These are phyloP conservation scores for Pasiphila rectangulata DNA, from an alignment of 2,888 invertebrate species.

Conservation along the genomic window DNA sequence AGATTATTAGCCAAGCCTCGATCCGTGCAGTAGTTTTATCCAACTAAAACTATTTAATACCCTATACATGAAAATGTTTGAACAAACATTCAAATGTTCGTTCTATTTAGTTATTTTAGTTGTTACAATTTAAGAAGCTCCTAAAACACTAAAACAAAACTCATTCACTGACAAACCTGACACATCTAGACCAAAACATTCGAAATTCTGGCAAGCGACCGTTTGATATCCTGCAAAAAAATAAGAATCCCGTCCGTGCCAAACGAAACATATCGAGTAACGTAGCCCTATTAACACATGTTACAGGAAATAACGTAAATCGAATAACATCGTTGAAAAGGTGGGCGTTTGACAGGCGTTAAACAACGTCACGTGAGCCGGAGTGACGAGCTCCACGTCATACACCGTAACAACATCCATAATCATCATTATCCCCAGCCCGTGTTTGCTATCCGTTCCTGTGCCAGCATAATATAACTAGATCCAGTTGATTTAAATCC, in stretches of 20 bases:
- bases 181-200: conserved; percentile 4
- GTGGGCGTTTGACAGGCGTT: conserved; percentile 12
- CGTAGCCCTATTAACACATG: conserved; percentile 11
- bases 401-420: too few relatives aligned
- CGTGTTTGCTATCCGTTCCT: too few relatives aligned
- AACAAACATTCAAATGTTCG: too few relatives aligned
- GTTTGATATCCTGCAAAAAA: conserved; percentile 4
- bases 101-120: too few relatives aligned
- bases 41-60: not conserved
- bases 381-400: not conserved
- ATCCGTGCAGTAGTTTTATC: too few relatives aligned
- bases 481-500: conserved; percentile 3
- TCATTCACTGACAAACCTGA: conserved; percentile 8
- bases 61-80: too few relatives aligned
- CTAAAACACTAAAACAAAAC: conserved; percentile 6
- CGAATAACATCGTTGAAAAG: not conserved
- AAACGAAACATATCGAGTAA: conserved; percentile 14
- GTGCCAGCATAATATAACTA: not conserved
- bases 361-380: conserved; percentile 15
- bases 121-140: too few relatives aligned
- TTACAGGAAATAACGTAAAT: conserved; percentile 5
- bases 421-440: too few relatives aligned
- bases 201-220: not conserved
- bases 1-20: too few relatives aligned
- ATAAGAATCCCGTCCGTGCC: conserved; percentile 9